Evolutionary conservation across 1,140 invertebrate genomes (phyloP).

Genomic region (Lethrus apterus): DNA sequence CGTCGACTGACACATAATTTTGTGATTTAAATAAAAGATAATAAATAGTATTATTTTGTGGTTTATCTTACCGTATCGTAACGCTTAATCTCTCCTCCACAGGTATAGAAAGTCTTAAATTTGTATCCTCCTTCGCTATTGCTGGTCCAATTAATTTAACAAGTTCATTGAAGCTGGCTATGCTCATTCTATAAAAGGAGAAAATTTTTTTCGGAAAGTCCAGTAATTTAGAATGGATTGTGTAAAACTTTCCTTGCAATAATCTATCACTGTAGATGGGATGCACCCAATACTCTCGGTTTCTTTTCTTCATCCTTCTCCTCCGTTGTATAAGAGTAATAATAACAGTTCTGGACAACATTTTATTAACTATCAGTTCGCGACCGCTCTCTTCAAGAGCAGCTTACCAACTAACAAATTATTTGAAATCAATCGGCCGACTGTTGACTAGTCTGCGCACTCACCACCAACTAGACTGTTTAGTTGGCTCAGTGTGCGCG

Average conservation of each 20-base stretch:
- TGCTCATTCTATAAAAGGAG: slow-evolving; percentile 16
- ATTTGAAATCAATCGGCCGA: too few species aligned
- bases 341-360: too few species aligned
- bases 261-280: slow-evolving; percentile 14
- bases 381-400: too few species aligned
- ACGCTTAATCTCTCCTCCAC: slow-evolving; percentile 14
- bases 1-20: too few species aligned
- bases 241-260: slow-evolving; percentile 17
- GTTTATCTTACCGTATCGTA: slow-evolving; percentile 16
- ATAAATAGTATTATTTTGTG: slow-evolving; percentile 12
- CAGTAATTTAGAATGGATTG: slow-evolving; percentile 12
- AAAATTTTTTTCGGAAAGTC: slow-evolving; percentile 16
- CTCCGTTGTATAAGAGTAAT: slow-evolving; percentile 4
- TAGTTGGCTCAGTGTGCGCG: too few species aligned
- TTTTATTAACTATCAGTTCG: too few species aligned
- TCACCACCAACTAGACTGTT: too few species aligned
- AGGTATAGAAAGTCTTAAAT: slow-evolving; percentile 13
- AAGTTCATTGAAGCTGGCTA: slow-evolving; percentile 18
- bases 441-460: too few species aligned
- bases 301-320: slow-evolving; percentile 12
- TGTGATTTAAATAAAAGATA: too few species aligned
- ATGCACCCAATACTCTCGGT: slow-evolving; percentile 16
- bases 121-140: slow-evolving; percentile 15
- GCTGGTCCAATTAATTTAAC: slow-evolving; percentile 14
- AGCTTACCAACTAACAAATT: too few species aligned